Conservation (phyloP, 2,113 vertebrate species). For the Phyllostomus discolor region DNA sequence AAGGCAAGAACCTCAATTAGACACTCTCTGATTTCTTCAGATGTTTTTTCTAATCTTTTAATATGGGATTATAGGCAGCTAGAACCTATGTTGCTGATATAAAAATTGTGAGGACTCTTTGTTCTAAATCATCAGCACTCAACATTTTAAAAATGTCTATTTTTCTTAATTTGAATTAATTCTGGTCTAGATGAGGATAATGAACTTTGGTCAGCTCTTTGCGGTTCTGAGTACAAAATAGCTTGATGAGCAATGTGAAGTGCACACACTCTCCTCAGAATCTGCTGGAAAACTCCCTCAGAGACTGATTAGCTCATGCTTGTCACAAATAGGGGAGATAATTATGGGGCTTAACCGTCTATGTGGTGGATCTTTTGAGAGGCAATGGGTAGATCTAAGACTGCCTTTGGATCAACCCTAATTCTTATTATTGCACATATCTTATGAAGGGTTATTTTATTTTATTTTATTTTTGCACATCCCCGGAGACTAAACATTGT, state of each 20-base stretch:
- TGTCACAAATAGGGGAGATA: constrained; percentile 91
- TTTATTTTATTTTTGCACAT: constrained; percentile 59
- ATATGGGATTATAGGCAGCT: constrained; percentile 88
- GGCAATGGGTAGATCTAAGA: constrained; percentile 87
- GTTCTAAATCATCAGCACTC: constrained; percentile 69
- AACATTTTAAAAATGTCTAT: constrained; percentile 48
- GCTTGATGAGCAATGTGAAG: constrained; percentile 84
- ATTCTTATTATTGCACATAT: constrained; percentile 85
- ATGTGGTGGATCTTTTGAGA: constrained; percentile 88
- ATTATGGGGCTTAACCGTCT: constrained; percentile 89
- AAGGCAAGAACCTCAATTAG: constrained; percentile 90
- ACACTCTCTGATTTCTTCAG: constrained; percentile 90
- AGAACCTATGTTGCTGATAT: constrained; percentile 79
- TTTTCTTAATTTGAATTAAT: constrained; percentile 83
- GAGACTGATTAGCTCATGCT: constrained; percentile 93
- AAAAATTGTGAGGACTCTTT: constrained; percentile 76
- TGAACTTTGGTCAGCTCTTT: constrained; percentile 85
- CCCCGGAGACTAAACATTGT: constrained; percentile 78
- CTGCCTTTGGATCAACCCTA: constrained; percentile 82
- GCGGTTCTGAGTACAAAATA: constrained; percentile 81
- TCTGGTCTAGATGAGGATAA: constrained; percentile 83
- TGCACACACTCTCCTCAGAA: constrained; percentile 79
- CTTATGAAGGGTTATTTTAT: constrained; percentile 53
- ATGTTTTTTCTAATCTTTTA: constrained; percentile 91
- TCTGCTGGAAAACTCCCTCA: constrained; percentile 89